Base-by-base conservation (phyloP, 2,888 invertebrate genomes). In the Limnephilus rhombicus region DNA sequence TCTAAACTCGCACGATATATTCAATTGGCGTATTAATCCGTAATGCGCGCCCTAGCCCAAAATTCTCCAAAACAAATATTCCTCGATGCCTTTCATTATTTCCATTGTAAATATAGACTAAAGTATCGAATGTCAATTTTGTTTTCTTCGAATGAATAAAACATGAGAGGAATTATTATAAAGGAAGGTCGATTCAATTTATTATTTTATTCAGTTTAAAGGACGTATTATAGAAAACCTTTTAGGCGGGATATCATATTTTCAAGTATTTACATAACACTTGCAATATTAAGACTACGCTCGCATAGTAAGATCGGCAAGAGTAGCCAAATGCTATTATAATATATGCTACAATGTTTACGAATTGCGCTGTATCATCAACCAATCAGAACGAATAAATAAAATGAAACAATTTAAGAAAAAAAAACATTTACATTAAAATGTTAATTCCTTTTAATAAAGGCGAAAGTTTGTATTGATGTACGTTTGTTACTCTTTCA, bases 1-100 rank as follows among this genome's bases (percentile, higher is more conserved):
- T 45, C 34, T 82, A n/a, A 88, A 31, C 68, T 88, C 29, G 41
- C 86, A 31, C 68, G 34, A 88, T 31, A 31, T 34, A 88, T 88
- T 88, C 88, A 88, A 88, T 88, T 88, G 88, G 68, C 53, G 88
- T 41, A 92, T 91, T 92, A 80, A 92, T 88, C 53, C 88, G 41
- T 88, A 68, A 86, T 86, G 29, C 15, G 80, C 53, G 85, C 89
- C 45, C 86, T 81, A 88, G 80, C 91, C 85, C 9, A 82, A 85
- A 92, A 92, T 92, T 92, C 80, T 34, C 37, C 15, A 18, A 83
- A 37, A 83, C 18, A 37, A 34, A 34, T 37, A 37, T 3, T 83
- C 18, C 18, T 5, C 83, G 24, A 2, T 37, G 18, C 37, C 37
- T 83, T 83, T 83, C 83, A 34, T 34, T 83, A 83, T 34, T 34